phyloP scores from a whole-genome alignment of 2,888 invertebrate species.

The Bugulina stolonifera region DNA sequence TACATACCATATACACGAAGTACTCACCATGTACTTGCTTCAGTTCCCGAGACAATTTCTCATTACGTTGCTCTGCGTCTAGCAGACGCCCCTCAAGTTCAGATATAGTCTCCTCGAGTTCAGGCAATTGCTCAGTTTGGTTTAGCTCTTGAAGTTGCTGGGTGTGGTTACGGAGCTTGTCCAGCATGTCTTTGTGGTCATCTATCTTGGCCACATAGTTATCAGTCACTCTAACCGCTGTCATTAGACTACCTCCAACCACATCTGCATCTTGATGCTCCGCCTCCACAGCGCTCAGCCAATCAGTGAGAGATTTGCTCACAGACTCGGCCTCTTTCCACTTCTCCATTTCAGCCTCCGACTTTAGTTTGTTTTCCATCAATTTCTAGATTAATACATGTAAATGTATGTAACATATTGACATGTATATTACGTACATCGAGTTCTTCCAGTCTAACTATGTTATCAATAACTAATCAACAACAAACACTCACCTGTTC shows the following conservation, averaged over 20 bases:
- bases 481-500: constrained; percentile 17
- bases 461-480: no score
- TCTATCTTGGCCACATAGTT: not conserved
- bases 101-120: constrained; percentile 12
- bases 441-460: no score
- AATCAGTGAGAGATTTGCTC: constrained; percentile 32
- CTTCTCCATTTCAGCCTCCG: constrained; percentile 83
- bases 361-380: constrained; percentile 68
- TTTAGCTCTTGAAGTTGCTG: not conserved
- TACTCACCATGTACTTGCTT: not conserved
- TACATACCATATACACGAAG: no score
- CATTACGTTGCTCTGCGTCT: constrained; percentile 3
- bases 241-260: constrained; percentile 58
- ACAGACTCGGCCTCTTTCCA: constrained; percentile 68
- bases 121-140: not conserved
- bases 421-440: no score
- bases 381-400: constrained; percentile 65
- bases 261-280: constrained; percentile 42
- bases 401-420: no score
- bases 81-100: not conserved
- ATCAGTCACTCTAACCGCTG: constrained; percentile 1
- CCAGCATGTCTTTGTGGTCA: constrained; percentile 15
- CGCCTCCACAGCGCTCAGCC: constrained; percentile 41
- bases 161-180: not conserved
- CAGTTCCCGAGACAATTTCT: constrained; percentile 8